Evolutionary conservation across 2,113 vertebrate species (phyloP), one percentile per base, ranked within the genome.

Genomic region (Pristiophorus japonicus): DNA sequence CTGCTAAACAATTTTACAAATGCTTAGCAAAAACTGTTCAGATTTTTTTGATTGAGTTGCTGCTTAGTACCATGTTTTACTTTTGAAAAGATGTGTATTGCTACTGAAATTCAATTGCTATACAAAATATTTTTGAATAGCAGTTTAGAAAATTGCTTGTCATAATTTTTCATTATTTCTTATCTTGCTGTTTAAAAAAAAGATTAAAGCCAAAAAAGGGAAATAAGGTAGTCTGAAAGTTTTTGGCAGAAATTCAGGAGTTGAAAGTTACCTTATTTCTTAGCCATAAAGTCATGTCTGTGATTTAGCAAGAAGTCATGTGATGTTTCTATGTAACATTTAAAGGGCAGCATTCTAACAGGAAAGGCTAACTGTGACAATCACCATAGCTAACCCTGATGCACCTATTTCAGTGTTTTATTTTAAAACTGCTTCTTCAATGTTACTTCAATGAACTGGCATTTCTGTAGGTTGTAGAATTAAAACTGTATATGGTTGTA

Each of bases 401-500:
- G 93, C 45, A 70, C 42, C n/a, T 94, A 94, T 94, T 94, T 94
- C n/a, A 5, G 45, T 94, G 93, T 94, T 73, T 94, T 70, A 67
- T 51, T 94, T 94, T 70, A 16, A 94, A 94, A 94, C 51, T 67
- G 93, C 66, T 94, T 94, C 65, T 67, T 94, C 93, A 90, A 59
- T 90, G 87, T 90, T 51, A 90, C 45, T 90, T 90, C 87, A 94
- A 94, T 51, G 65, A 94, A 70, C 65, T 94, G 66, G 34, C 65
- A 70, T 97, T 97, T 97, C 97, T 97, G 97, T 98, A 98, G 97
- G 97, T 97, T 97, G 96, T 97, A 97, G 98, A 95, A 96, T 97
- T 97, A 97, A 97, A 97, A 96, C 96, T 98, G 97, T 98, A 98
- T 97, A 98, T 98, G 97, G 97, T 97, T 98, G 98, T 99, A 98